Evolutionary conservation across 2,113 vertebrate genomes (phyloP).

Genomic region (Elachura formosa): DNA sequence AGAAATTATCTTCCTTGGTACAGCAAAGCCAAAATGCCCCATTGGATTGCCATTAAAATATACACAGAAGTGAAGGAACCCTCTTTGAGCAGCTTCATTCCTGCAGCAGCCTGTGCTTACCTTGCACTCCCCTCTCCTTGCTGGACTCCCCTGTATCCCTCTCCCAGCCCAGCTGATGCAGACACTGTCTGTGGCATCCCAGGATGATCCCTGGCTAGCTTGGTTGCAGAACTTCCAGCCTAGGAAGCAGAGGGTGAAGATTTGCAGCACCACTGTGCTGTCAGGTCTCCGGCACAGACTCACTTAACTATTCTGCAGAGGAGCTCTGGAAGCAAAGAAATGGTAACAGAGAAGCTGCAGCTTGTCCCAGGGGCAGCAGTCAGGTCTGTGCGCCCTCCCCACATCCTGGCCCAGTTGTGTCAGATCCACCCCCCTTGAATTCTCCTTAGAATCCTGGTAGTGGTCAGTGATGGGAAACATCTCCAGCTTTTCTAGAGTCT

Average conservation of each 20-base stretch:
- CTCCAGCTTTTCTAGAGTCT: not conserved
- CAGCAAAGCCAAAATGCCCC: not conserved
- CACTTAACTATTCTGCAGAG: not conserved
- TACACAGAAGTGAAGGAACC: not conserved
- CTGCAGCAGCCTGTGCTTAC: not conserved
- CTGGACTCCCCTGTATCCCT: not conserved
- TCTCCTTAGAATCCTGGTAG: not conserved
- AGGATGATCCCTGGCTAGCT: not conserved
- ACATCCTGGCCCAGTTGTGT: accelerated
- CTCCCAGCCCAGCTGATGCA: not conserved
- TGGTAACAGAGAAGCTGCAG: not conserved
- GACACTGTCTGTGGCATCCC: not conserved
- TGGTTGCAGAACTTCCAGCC: not conserved
- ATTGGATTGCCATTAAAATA: not conserved
- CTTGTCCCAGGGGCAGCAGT: not conserved
- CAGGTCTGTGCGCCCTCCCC: not conserved
- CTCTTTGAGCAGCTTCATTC: not conserved
- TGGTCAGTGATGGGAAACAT: not conserved
- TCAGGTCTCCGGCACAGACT: not conserved
- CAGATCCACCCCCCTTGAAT: accelerated
- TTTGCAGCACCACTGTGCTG: not conserved
- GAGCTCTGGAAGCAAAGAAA: not conserved
- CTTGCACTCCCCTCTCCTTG: not conserved
- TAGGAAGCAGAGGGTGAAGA: not conserved
- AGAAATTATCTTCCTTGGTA: not conserved